Evolutionary conservation across 2,888 invertebrate genomes (phyloP), one percentile per base, ranked within the genome.

Genomic region (Caenorhabditis panamensis): DNA sequence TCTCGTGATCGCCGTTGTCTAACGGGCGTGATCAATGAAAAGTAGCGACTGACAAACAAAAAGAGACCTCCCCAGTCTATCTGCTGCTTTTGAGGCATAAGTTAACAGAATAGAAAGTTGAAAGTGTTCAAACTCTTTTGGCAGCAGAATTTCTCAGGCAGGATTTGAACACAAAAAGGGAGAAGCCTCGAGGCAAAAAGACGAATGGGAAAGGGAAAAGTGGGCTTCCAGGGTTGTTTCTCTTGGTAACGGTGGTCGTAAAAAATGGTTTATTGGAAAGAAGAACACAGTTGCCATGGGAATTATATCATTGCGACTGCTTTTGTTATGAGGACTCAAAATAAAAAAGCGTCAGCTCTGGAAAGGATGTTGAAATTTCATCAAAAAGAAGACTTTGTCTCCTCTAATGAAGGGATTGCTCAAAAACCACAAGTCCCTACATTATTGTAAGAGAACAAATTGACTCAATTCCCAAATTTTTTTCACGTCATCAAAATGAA

Each of bases 221-320:
- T 31, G 61, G 31, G 37, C 71, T 54, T 44, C 31, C 28, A n/a
- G n/a, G 5, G 61, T 37, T 53, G 71, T 71, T 22, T 62, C 62
- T 62, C 41, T 26, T 37, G 53, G 62, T 54, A 28, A 62, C 61
- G 44, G 22, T 41, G 59, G 61, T 71, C 71, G 44, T 71, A 71
- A 71, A n/a, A 69, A 53, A 44, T 24, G 53, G 62, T 51, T 44
- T 61, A 53, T 49, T 47, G 47, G 47, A 31, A 31, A 31, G 31
- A 37, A 56, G 41, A 26, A 22, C 44, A 54, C 22, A 8, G 62
- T 61, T 22, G 18, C 54, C 37, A 71, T 71, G 26, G 71, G 22
- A 51, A 62, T 62, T 18, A 8, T 18, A 68, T 36, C 58, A 68
- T 53, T 24, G 28, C 20, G 3, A 4, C 24, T 37, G 20, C 8